These are phyloP conservation scores for Drosophila albomicans DNA, from an alignment of 1,140 invertebrate species.

Conservation along the genomic window DNA sequence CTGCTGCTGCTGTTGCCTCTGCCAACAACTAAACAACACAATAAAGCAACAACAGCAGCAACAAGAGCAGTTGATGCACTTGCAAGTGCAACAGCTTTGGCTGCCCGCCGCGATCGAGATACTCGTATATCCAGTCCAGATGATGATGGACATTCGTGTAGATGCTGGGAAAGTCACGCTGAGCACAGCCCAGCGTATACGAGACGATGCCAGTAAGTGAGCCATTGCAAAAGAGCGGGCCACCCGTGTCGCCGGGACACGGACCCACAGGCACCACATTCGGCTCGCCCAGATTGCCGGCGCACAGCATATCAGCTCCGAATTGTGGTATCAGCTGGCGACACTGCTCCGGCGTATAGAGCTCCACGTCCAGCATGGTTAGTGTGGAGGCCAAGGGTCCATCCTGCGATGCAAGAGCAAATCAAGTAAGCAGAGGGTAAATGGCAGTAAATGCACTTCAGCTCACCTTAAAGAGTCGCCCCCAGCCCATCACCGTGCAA, in stretches of 20 bases:
- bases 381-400: not conserved
- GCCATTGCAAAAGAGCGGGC: constrained; percentile 25
- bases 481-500: constrained; percentile 8
- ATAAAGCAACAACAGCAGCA: not conserved
- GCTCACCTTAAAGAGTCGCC: not conserved
- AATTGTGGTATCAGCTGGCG: not conserved
- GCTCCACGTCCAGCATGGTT: not conserved
- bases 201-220: constrained; percentile 27
- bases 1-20: no score
- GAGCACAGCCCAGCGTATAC: constrained; percentile 21
- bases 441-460: not conserved
- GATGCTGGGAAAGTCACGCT: constrained; percentile 5
- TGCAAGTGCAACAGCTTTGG: not conserved
- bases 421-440: not conserved
- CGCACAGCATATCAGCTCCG: constrained; percentile 9
- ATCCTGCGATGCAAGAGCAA: not conserved
- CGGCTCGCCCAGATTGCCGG: not conserved
- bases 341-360: not conserved
- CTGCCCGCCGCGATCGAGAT: constrained; percentile 24
- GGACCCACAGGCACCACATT: constrained; percentile 28
- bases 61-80: not conserved
- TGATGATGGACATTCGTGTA: constrained; percentile 29
- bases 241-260: constrained; percentile 58
- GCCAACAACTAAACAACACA: not conserved
- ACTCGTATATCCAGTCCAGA: constrained; percentile 27